A percentile compares a stretch with the other conserved stretches of the same genome.
Conservation (phyloP, 2,113 vertebrate species). For the Patagioenas fasciata region DNA sequence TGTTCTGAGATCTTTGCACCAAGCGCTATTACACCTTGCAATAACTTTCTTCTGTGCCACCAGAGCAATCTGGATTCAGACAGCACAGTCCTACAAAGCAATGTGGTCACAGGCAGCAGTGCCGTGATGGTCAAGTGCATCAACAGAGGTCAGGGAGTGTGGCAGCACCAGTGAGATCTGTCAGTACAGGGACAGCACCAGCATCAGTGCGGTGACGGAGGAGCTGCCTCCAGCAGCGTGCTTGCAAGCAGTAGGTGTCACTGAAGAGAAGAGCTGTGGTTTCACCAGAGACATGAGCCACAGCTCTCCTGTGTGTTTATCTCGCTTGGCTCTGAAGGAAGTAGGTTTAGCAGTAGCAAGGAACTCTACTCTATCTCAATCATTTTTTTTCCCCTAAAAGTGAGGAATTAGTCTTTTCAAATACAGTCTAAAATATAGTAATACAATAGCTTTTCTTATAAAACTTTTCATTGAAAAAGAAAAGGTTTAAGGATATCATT, state of each 20-base stretch:
- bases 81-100: accelerated
- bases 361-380: not conserved
- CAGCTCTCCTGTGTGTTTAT: not conserved
- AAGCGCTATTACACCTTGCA: not conserved
- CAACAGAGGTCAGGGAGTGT: accelerated
- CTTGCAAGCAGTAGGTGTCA: not conserved
- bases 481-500: conserved; percentile 7
- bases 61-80: not conserved
- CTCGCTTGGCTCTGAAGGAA: not conserved
- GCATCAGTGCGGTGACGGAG: accelerated
- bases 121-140: accelerated
- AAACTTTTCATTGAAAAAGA: not conserved
- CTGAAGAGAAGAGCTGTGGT: not conserved
- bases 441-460: not conserved
- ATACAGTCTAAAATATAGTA: not conserved
- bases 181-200: accelerated
- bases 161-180: not conserved
- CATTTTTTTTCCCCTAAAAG: not conserved
- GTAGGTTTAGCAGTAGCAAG: not conserved
- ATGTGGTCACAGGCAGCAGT: not conserved
- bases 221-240: accelerated
- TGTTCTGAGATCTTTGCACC: not conserved
- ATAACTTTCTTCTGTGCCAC: not conserved
- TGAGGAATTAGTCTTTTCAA: not conserved
- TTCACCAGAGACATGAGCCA: not conserved